Evolutionary conservation across 2,888 invertebrate genomes (phyloP), one percentile per base, ranked within the genome.

Genomic region (Xiphydria camelus): DNA sequence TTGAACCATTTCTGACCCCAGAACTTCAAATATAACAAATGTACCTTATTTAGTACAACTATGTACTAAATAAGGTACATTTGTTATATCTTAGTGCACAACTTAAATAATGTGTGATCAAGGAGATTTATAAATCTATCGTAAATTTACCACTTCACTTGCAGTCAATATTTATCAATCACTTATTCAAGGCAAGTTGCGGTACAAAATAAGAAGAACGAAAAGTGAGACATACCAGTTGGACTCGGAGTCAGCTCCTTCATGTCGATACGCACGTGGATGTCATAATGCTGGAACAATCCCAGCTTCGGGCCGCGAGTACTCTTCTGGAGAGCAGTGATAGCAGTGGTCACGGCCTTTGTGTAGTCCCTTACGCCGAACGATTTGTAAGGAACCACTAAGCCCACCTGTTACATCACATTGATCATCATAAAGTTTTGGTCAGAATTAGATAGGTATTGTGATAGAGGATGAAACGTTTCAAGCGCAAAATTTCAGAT

Each of bases 191-290:
- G n/a, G n/a, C n/a, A n/a, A n/a, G n/a, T n/a, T n/a, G n/a, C n/a
- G n/a, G n/a, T n/a, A n/a, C n/a, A n/a, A n/a, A n/a, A n/a, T n/a
- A n/a, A n/a, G n/a, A n/a, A n/a, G n/a, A n/a, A n/a, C n/a, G n/a
- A n/a, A n/a, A n/a, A n/a, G 23, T n/a, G n/a, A n/a, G 18, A 81
- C 83, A 82, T 76, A 88, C 88, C 84, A 78, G 84, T 87, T 47
- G 88, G 88, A 79, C 86, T 87, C 42, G 88, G 88, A 55, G 87
- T 87, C 61, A 88, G 79, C 69, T 85, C 85, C 69, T 87, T 84
- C 82, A 86, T 87, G 53, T 80, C 82, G 69, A 85, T 82, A 69
- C 83, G 83, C 57, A 85, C 81, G 64, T 83, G 82, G 59, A 89
- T 83, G 67, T 86, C 85, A 77, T 86, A 83, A 60, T 80, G 80